phyloP scores from a whole-genome alignment of 1,140 invertebrate genomes.

The Apis florea region DNA sequence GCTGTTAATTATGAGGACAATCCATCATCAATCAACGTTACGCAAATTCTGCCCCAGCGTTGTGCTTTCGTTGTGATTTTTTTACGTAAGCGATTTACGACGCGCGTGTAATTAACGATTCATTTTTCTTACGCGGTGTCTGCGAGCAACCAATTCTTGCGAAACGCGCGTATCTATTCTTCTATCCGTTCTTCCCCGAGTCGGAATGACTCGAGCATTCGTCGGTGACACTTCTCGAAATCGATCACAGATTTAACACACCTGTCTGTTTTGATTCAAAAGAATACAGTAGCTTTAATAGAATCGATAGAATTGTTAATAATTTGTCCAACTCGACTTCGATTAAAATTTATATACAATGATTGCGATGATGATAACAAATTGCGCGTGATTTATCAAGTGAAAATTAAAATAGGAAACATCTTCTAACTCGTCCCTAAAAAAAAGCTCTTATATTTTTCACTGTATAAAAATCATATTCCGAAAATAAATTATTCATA shows the following conservation, averaged over 20 bases:
- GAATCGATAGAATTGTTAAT: too few species aligned
- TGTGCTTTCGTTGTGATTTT: not conserved
- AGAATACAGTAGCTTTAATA: too few species aligned
- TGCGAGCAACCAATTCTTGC: slow-evolving; percentile 10
- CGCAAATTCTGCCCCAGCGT: not conserved
- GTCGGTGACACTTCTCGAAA: slow-evolving; percentile 21
- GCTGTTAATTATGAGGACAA: slow-evolving; percentile 16
- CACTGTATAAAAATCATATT: too few species aligned
- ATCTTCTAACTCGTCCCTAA: too few species aligned
- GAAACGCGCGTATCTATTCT: slow-evolving; percentile 51
- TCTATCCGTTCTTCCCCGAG: too few species aligned
- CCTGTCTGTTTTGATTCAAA: not conserved
- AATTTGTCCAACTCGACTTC: too few species aligned
- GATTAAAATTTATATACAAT: too few species aligned
- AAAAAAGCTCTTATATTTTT: too few species aligned
- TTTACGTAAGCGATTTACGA: slow-evolving; percentile 2
- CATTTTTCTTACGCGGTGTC: slow-evolving; percentile 10
- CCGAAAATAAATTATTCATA: too few species aligned
- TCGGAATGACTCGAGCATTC: slow-evolving; percentile 37
- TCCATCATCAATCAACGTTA: slow-evolving; percentile 31
- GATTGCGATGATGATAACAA: too few species aligned
- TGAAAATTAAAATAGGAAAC: too few species aligned
- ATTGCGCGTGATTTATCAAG: too few species aligned
- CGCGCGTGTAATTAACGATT: slow-evolving; percentile 18
- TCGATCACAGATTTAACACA: slow-evolving; percentile 36